Conservation (phyloP, 2,888 invertebrate genomes). For the Chloromyia formosa region DNA sequence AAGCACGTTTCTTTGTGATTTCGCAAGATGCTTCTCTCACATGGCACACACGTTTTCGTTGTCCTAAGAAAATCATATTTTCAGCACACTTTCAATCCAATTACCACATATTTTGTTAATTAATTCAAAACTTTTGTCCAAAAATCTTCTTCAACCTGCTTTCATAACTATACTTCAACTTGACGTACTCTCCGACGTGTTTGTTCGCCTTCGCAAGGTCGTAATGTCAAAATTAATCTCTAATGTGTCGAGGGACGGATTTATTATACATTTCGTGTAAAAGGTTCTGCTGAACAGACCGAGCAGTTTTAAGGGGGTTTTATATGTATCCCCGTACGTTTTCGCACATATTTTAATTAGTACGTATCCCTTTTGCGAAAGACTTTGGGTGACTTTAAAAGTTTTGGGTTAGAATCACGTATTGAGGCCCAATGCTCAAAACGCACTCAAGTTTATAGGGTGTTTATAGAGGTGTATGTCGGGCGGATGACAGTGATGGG, state of each 20-base stretch:
- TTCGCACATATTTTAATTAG: too few relatives aligned
- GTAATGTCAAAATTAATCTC: conserved; percentile 6
- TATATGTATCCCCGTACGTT: too few relatives aligned
- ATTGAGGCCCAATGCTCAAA: too few relatives aligned
- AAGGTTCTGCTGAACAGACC: background rate
- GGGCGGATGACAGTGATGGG: too few relatives aligned
- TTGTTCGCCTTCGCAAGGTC: background rate
- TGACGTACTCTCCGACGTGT: background rate
- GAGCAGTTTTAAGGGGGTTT: too few relatives aligned
- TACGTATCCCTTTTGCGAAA: too few relatives aligned
- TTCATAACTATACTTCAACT: background rate
- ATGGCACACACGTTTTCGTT: background rate
- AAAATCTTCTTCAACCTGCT: background rate
- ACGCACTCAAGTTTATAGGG: too few relatives aligned
- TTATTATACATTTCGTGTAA: background rate
- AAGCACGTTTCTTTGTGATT: too few relatives aligned
- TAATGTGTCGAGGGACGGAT: background rate
- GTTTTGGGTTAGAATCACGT: too few relatives aligned
- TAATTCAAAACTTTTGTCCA: conserved; percentile 1
- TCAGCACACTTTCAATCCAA: conserved; percentile 1
- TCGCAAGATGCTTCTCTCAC: too few relatives aligned
- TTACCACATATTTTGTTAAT: conserved; percentile 23
- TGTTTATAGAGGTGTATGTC: too few relatives aligned
- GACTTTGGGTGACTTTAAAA: too few relatives aligned
- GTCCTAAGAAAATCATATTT: conserved; percentile 1